Base-by-base conservation (phyloP, 2,797 vertebrate genomes). In the Sebastes oblongus region DNA sequence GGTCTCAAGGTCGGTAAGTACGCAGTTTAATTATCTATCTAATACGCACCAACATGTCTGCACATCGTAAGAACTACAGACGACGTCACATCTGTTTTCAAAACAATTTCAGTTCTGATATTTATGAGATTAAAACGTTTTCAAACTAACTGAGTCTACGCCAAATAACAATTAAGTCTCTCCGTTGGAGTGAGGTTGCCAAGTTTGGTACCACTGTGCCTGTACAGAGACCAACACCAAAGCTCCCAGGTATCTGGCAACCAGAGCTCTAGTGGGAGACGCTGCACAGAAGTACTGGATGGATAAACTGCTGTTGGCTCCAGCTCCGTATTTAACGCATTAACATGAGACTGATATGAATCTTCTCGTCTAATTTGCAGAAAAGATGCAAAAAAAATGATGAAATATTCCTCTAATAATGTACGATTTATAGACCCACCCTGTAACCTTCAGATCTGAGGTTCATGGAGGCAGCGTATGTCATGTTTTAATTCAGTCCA, bases 401-500 rank as follows among this genome's bases (percentile, higher is more conserved):
- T 25, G 9, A 55, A 30, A 18, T 25, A 67, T 46, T 46, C 62
- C 29, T 58, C 50, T 50, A 54, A 36, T 16, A 25, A 58, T 30
- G 13, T 59, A 1, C 5, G n/a, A 61, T 62, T 64, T 39, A 64
- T 8, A 6, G 8, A 24, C 11, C 3, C 32, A 24, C 11, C 3
- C 32, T 4, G 27, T 58, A 30, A 50, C 30, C 59, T 52, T 61
- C 22, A 64, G 36, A 58, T 42, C 22, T 16, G 59, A 42, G 30
- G 39, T 13, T 39, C 59, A 16, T 16, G 7, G 2, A 25, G 32
- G 62, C 32, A 56, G 16, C 22, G 65, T 11, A 60, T 58, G 18
- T 36, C 46, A 36, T 22, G 22, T 66, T 62, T 54, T 60, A 68
- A 72, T 55, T 66, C 61, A n/a, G 56, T 61, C 52, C 84, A 80